Percentiles rank a stretch among this genome's conserved stretches.
phyloP scores from a whole-genome alignment of 2,888 invertebrate species.

The Mesopsocus fuscifrons region DNA sequence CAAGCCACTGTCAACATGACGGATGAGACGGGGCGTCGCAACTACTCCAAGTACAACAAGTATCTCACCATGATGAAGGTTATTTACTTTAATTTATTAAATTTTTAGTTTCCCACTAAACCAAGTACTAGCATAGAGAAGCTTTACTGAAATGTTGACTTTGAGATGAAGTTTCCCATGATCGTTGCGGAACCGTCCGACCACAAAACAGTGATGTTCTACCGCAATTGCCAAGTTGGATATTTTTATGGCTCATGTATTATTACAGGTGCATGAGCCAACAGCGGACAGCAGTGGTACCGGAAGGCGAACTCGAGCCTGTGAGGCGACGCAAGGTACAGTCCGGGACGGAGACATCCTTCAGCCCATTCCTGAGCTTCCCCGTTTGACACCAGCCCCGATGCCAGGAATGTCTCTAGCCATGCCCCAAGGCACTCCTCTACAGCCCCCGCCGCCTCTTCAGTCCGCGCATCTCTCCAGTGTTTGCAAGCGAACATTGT shows the following conservation, averaged over 20 bases:
- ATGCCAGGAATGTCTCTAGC: background rate
- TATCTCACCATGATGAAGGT: conserved; percentile 52
- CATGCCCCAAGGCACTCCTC: conserved; percentile 2
- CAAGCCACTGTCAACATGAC: conserved; percentile 73
- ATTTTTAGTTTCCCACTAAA: too few species aligned
- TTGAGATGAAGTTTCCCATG: too few species aligned
- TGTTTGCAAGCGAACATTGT: conserved; percentile 43
- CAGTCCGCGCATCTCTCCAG: conserved; percentile 11
- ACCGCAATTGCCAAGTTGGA: too few species aligned
- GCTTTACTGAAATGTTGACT: too few species aligned
- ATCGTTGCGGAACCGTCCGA: too few species aligned
- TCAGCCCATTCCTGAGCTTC: conserved; percentile 14
- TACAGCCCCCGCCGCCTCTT: conserved; percentile 12
- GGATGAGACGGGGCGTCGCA: conserved; percentile 75
- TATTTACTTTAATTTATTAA: conserved; percentile 21
- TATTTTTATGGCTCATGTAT: too few species aligned
- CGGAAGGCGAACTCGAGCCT: conserved; percentile 12
- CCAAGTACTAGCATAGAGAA: too few species aligned
- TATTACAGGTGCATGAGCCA: conserved; percentile 18
- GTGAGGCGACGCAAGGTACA: background rate
- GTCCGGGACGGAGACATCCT: conserved; percentile 1
- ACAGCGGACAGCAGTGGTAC: conserved; percentile 17
- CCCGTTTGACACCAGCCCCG: conserved; percentile 14
- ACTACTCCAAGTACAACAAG: conserved; percentile 84
- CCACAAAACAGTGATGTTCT: too few species aligned